A percentile compares a stretch with the other conserved stretches of the same genome.
Evolutionary conservation across 64 coral and sea anemone genomes (phyloP).

Genomic region (Actinia equina): DNA sequence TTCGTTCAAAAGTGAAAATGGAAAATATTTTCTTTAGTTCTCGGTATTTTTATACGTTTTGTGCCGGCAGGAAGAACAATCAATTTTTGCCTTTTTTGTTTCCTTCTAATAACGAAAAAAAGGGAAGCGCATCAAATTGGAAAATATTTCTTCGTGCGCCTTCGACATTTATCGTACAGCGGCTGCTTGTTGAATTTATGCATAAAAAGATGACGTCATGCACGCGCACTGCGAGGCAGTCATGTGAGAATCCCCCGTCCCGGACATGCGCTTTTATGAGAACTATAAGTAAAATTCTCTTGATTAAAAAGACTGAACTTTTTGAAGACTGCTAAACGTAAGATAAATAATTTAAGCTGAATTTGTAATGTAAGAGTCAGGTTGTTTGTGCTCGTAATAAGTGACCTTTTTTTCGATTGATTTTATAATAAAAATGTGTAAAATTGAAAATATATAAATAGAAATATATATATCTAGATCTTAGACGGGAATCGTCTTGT

Average conservation of each 20-base stretch:
- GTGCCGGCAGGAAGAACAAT: not conserved
- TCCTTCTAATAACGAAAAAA: not conserved
- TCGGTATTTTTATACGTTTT: not conserved
- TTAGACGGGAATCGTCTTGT: conserved; percentile 18
- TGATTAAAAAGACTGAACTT: not conserved
- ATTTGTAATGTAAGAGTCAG: conserved; percentile 15
- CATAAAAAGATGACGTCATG: not conserved
- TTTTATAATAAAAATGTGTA: conserved; percentile 27
- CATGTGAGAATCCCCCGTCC: not conserved
- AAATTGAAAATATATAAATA: conserved; percentile 32
- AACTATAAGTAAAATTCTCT: not conserved
- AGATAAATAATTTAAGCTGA: not conserved
- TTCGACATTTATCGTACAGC: not conserved
- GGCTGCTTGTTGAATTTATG: not conserved
- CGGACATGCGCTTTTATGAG: not conserved
- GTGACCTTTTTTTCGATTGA: conserved; percentile 12
- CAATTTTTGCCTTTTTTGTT: not conserved
- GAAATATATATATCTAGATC: conserved; percentile 19
- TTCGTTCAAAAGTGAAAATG: not conserved
- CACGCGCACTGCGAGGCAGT: not conserved
- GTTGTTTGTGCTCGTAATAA: not conserved
- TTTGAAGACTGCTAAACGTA: not conserved
- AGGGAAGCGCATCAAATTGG: not conserved
- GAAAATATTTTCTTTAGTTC: not conserved
- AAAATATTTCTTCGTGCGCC: not conserved